Evolutionary conservation across 2,797 vertebrate species (phyloP), one percentile per base, ranked within the genome.

Genomic region (Furcifer pardalis): DNA sequence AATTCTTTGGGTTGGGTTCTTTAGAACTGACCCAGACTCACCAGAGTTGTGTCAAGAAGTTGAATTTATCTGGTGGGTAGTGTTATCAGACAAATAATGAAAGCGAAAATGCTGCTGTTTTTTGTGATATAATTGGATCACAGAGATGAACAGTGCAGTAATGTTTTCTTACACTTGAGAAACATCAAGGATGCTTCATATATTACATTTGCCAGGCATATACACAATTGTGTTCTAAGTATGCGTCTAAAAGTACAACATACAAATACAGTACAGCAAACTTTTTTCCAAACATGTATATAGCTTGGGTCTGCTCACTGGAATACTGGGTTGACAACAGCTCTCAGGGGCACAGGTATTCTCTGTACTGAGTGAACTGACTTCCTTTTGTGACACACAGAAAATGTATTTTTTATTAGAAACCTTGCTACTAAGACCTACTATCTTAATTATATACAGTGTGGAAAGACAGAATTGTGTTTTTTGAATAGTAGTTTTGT

Each of bases 381-480:
- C 59, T 9, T 63, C 30, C 60, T 65, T 8, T 10, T 65, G 17
- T 44, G 68, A 59, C 8, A 35, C 19, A 4, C 35, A 63, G 7
- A 74, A 27, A 25, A 27, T 59, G 17, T 65, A 21, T 8, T 56
- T 74, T 63, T 35, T 9, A 37, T 59, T 60, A 27, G 27, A 74
- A 42, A 21, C 35, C 46, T 19, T 42, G n/a, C n/a, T n/a, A n/a
- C n/a, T n/a, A n/a, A n/a, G n/a, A n/a, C n/a, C n/a, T n/a, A n/a
- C n/a, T n/a, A n/a, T n/a, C n/a, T n/a, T n/a, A n/a, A 65, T 1
- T 63, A 72, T 40, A 62, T 85, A 37, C 76, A 77, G 77, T 42
- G 76, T 84, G 85, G 81, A 72, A 87, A 49, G 1, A 86, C 63
- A 73, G 42, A 37, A n/a, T 65, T 82, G 73, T 74, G 85, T 81